Conservation (phyloP, 2,113 vertebrate genomes). For the Cyprinodon variegatus region DNA sequence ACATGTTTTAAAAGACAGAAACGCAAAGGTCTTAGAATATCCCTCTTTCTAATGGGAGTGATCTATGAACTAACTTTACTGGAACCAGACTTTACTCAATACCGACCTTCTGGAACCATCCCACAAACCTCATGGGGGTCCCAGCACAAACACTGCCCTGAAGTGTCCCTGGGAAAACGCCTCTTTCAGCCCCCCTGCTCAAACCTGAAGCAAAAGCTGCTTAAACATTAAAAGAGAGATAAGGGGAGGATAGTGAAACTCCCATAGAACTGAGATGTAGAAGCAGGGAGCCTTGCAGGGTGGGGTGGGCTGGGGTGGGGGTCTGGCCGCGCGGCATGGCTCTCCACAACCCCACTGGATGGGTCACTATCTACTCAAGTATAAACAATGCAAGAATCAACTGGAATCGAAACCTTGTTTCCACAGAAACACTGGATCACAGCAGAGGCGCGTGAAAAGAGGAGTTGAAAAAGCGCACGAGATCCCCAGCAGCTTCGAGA, state of each 20-base stretch:
- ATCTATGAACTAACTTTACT: not conserved
- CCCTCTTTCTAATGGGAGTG: not conserved
- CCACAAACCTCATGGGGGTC: slow-evolving; percentile 13
- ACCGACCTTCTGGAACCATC: slow-evolving; percentile 20
- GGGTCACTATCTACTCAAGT: slow-evolving; percentile 27
- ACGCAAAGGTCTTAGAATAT: too few relatives aligned
- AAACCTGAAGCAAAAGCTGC: slow-evolving; percentile 58
- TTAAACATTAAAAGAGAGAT: slow-evolving; percentile 55
- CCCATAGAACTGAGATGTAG: slow-evolving; percentile 30
- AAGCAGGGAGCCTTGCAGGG: not conserved
- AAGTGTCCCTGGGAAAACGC: slow-evolving; percentile 51
- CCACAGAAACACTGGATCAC: not conserved
- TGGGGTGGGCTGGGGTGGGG: not conserved
- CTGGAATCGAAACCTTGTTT: slow-evolving; percentile 19
- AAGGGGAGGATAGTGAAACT: slow-evolving; percentile 57
- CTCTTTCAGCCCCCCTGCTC: slow-evolving; percentile 8
- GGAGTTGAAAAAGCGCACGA: slow-evolving; percentile 12
- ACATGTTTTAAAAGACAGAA: too few relatives aligned
- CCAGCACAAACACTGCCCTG: slow-evolving; percentile 35
- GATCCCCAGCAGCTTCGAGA: not conserved
- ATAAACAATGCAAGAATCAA: slow-evolving; percentile 61
- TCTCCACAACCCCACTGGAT: slow-evolving; percentile 18
- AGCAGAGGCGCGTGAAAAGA: slow-evolving; percentile 1
- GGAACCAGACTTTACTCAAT: not conserved
- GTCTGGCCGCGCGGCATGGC: not conserved